Percentiles rank a stretch among this genome's conserved stretches.
phyloP scores from a whole-genome alignment of 2,113 vertebrate genomes.

The Megaceryle maxima region DNA sequence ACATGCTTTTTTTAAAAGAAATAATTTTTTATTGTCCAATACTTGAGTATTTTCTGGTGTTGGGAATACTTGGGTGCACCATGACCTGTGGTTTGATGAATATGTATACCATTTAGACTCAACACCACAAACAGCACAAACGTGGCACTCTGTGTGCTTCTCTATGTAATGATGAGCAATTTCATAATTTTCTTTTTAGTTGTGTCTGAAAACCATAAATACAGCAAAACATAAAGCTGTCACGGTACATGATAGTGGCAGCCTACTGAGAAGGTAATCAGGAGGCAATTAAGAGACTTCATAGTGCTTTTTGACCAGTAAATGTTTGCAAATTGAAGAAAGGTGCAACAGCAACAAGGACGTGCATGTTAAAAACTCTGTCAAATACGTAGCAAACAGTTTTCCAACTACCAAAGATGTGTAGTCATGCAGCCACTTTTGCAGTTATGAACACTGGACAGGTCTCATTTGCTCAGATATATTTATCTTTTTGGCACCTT shows the following conservation, averaged over 20 bases:
- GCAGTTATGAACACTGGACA: background rate
- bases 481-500: constrained; percentile 20
- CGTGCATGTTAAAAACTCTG: constrained; percentile 7
- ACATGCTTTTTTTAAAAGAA: background rate
- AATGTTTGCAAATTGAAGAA: constrained; percentile 60
- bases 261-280: constrained; percentile 44
- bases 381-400: background rate
- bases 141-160: background rate
- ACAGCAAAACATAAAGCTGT: constrained; percentile 23
- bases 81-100: background rate
- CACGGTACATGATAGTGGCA: constrained; percentile 1
- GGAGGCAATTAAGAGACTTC: constrained; percentile 35
- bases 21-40: constrained; percentile 25
- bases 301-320: constrained; percentile 38
- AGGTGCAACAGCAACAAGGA: constrained; percentile 23
- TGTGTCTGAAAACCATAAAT: constrained; percentile 26
- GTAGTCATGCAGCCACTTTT: background rate
- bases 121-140: background rate
- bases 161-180: background rate
- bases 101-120: background rate
- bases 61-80: background rate
- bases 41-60: background rate
- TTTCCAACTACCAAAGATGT: background rate
- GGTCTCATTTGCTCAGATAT: constrained; percentile 50
- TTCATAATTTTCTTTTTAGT: constrained; percentile 10